A percentile compares a stretch with the other conserved stretches of the same genome.
These are phyloP conservation scores for Apteryx mantelli DNA, from an alignment of 2,113 vertebrate species.

Conservation along the genomic window DNA sequence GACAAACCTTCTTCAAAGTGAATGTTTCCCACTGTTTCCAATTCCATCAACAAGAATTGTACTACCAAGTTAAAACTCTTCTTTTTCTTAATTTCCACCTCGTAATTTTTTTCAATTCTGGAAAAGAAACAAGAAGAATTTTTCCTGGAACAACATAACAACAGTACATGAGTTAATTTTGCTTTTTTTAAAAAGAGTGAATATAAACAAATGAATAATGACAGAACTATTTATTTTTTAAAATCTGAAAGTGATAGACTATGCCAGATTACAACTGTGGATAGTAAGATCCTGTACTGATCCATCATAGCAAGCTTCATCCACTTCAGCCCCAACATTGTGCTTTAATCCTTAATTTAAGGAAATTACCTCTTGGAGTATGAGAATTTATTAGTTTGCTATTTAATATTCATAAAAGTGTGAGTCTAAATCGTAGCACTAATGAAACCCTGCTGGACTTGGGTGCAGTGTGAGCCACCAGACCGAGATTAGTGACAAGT, in stretches of 20 bases:
- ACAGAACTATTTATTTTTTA: background rate
- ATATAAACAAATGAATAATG: background rate
- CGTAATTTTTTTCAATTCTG: conserved; percentile 78
- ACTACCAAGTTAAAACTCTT: conserved; percentile 71
- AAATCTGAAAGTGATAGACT: background rate
- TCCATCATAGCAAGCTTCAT: background rate
- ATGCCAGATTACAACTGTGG: background rate
- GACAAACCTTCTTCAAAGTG: conserved; percentile 84
- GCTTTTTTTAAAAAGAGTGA: background rate
- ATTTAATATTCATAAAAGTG: background rate
- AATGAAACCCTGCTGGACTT: background rate
- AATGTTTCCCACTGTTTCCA: conserved; percentile 86
- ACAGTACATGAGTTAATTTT: background rate
- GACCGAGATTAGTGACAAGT: background rate
- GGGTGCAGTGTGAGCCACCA: background rate
- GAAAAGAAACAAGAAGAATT: background rate
- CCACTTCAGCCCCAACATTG: background rate
- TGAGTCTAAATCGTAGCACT: background rate
- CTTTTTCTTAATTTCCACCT: conserved; percentile 70
- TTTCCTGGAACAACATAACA: background rate
- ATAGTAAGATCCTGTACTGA: background rate
- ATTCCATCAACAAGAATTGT: conserved; percentile 81
- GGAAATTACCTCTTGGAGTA: background rate
- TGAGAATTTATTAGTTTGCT: background rate
- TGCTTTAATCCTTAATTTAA: background rate